Evolutionary conservation across 2,888 invertebrate species (phyloP), one percentile per base, ranked within the genome.

Genomic region (Brachyptera putata): DNA sequence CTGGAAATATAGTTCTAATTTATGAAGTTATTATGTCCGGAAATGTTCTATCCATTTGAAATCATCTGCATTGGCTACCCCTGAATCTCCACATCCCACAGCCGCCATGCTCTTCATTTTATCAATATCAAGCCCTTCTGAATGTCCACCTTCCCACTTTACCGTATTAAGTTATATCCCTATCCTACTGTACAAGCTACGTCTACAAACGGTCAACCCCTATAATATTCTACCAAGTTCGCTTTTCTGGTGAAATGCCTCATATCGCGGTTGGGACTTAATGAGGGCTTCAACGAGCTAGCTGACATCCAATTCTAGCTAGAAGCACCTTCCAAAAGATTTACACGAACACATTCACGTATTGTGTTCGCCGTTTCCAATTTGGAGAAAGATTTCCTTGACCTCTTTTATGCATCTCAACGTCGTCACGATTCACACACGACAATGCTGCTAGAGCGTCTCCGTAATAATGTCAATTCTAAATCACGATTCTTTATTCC

Each of bases 391-490:
- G 21, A 50, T 26, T 50, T 25, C n/a, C 30, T 24, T 50, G 25
- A 50, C 49, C 49, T 25, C 30, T 25, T 50, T 50, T 50, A 25
- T 50, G 26, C 49, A 26, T 26, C n/a, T 26, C 49, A 50, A n/a
- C n/a, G n/a, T n/a, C n/a, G n/a, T n/a, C n/a, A n/a, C n/a, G n/a
- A n/a, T n/a, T n/a, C n/a, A n/a, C n/a, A n/a, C n/a, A n/a, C n/a
- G n/a, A n/a, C n/a, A n/a, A n/a, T 36, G 21, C 16, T 34, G 14
- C 53, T 16, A 36, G 36, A 30, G 16, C 21, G 18, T 21, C 21
- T 21, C 7, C n/a, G 53, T 36, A 53, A 53, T 53, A 53, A 53
- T 53, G 53, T 34, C 53, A 36, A 53, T 53, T 53, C 53, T 34
- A 53, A 53, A 53, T 36, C 46, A 46, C 46, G 46, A 21, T 30